A percentile compares a stretch with the other conserved stretches of the same genome.
phyloP scores from a whole-genome alignment of 2,888 invertebrate genomes.

The Emmelina monodactyla region DNA sequence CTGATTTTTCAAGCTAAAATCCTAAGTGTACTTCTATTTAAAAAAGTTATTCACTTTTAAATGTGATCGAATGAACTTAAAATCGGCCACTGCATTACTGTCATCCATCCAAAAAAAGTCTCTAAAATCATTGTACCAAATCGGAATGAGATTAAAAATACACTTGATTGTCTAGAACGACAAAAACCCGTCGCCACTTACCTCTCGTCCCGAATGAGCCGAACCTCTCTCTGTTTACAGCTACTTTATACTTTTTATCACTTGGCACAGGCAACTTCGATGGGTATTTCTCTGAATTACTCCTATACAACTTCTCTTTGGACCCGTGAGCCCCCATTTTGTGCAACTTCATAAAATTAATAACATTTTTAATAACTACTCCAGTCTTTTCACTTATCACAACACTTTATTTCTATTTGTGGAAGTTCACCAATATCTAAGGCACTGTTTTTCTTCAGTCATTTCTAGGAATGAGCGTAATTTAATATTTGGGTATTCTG shows the following conservation, averaged over 20 bases:
- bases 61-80: too few species aligned
- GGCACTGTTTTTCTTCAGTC: too few species aligned
- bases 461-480: not conserved
- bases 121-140: too few species aligned
- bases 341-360: slow-evolving; percentile 36
- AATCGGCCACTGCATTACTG: too few species aligned
- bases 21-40: too few species aligned
- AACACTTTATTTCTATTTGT: slow-evolving; percentile 9
- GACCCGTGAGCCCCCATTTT: slow-evolving; percentile 81
- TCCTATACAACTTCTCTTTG: slow-evolving; percentile 75
- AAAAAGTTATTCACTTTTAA: too few species aligned
- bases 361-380: slow-evolving; percentile 16
- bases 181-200: slow-evolving; percentile 26
- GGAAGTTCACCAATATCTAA: not conserved
- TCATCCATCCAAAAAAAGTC: too few species aligned
- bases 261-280: slow-evolving; percentile 64
- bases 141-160: too few species aligned
- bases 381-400: slow-evolving; percentile 20
- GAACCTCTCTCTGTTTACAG: slow-evolving; percentile 72
- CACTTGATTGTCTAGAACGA: too few species aligned
- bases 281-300: slow-evolving; percentile 69
- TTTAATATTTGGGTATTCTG: too few species aligned
- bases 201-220: slow-evolving; percentile 75
- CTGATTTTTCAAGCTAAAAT: too few species aligned
- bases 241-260: slow-evolving; percentile 65